These are phyloP conservation scores for Sphaerophoria rueppellii DNA, from an alignment of 2,888 invertebrate species.

Conservation along the genomic window DNA sequence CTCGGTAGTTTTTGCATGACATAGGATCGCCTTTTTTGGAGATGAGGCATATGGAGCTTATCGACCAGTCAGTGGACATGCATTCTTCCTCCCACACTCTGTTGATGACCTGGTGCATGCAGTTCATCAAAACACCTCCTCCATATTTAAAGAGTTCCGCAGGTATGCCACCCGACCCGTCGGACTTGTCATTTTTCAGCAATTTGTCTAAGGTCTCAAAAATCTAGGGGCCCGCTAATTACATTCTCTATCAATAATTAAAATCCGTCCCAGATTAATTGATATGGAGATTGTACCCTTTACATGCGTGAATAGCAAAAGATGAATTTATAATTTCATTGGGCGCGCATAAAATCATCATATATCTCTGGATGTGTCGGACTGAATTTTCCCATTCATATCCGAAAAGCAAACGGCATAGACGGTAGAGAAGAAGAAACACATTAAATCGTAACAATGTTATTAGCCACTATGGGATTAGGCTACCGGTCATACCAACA, in stretches of 20 bases:
- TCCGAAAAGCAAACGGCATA: conserved; percentile 19
- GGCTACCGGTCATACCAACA: conserved; percentile 81
- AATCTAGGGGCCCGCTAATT: neutral
- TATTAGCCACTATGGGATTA: conserved; percentile 82
- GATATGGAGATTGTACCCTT: conserved; percentile 53
- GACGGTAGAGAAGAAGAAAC: conserved; percentile 52
- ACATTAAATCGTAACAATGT: conserved; percentile 81
- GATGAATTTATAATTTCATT: conserved; percentile 73
- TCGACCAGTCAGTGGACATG: no score
- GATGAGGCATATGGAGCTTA: no score
- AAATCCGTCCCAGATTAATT: conserved; percentile 20
- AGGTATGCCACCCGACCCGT: no score
- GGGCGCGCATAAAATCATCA: conserved; percentile 72
- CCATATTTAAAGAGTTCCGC: no score
- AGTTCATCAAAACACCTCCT: no score
- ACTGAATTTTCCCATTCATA: conserved; percentile 61
- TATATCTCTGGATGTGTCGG: conserved; percentile 73
- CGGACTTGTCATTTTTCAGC: no score
- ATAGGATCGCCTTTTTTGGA: no score
- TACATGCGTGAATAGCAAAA: conserved; percentile 63
- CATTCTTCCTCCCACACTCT: no score
- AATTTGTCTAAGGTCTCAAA: no score
- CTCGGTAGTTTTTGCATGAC: no score
- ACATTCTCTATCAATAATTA: neutral
- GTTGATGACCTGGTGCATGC: no score